Conservation (phyloP, 2,888 invertebrate species). For the Ochropleura leucogaster region DNA sequence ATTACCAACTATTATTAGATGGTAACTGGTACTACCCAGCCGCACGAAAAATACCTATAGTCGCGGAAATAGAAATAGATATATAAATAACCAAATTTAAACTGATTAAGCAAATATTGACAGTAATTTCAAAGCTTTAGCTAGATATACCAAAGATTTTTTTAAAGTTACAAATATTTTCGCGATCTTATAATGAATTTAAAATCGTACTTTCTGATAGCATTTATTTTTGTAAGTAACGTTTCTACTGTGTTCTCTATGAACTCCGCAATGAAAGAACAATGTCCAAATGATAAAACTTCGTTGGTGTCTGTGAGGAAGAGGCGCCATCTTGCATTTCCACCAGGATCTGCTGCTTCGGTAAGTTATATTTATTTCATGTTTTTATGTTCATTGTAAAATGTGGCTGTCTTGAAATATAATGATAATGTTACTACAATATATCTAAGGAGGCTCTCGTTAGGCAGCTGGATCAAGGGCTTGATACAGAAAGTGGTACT, state of each 20-base stretch:
- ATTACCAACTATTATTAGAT: slow-evolving; percentile 42
- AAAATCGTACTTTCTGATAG: slow-evolving; percentile 9
- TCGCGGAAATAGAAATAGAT: not conserved
- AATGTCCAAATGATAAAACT: slow-evolving; percentile 72
- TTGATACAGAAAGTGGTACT: too few species aligned
- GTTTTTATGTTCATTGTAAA: not conserved
- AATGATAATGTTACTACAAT: not conserved
- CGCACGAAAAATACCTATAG: slow-evolving; percentile 15
- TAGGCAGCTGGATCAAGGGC: too few species aligned
- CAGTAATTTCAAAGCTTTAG: not conserved
- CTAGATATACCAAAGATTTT: not conserved
- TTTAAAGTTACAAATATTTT: not conserved
- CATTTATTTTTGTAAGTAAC: slow-evolving; percentile 34
- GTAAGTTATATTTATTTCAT: slow-evolving; percentile 61
- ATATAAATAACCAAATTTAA: not conserved
- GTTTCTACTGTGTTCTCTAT: slow-evolving; percentile 29
- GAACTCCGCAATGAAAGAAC: slow-evolving; percentile 40
- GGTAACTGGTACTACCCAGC: slow-evolving; percentile 20
- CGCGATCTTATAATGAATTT: slow-evolving; percentile 19
- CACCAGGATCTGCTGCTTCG: slow-evolving; percentile 67
- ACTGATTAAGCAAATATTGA: not conserved
- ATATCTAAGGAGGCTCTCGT: too few species aligned
- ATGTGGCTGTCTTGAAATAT: not conserved
- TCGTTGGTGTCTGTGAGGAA: slow-evolving; percentile 69
- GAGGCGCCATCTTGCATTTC: slow-evolving; percentile 73